These are phyloP conservation scores for Pristionchus mayeri DNA, from an alignment of 2,888 invertebrate species.

Conservation along the genomic window DNA sequence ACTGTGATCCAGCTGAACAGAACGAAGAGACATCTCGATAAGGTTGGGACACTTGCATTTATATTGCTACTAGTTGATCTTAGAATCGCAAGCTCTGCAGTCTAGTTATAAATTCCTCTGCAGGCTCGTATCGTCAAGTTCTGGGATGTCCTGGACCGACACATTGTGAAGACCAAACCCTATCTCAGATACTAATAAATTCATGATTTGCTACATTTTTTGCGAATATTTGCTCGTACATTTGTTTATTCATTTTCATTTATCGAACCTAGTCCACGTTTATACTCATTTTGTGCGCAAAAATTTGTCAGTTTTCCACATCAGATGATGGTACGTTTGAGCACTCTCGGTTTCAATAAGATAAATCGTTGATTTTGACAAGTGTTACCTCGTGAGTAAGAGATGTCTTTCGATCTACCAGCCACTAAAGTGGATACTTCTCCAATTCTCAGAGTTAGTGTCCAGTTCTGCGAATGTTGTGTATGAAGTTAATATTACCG, in stretches of 20 bases:
- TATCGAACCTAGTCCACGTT: not conserved
- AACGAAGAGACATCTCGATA: constrained; percentile 94
- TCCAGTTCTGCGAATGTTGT: not conserved
- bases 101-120: not conserved
- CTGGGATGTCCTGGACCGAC: constrained; percentile 97
- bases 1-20: constrained; percentile 91
- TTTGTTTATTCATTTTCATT: not conserved
- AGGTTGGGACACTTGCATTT: constrained; percentile 77
- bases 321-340: constrained; percentile 19
- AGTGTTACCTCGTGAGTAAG: not conserved
- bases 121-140: constrained; percentile 91
- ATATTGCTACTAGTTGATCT: not conserved
- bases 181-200: constrained; percentile 84
- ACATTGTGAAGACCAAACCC: constrained; percentile 89
- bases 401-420: constrained; percentile 1
- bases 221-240: not conserved
- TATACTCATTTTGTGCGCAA: constrained; percentile 30
- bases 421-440: constrained; percentile 20
- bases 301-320: not conserved
- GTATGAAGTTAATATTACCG: not conserved
- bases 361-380: not conserved
- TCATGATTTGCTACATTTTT: not conserved
- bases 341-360: not conserved
- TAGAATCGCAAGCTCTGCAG: not conserved
- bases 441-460: not conserved